Conservation (phyloP, 2,113 vertebrate species). For the Chamaea fasciata region DNA sequence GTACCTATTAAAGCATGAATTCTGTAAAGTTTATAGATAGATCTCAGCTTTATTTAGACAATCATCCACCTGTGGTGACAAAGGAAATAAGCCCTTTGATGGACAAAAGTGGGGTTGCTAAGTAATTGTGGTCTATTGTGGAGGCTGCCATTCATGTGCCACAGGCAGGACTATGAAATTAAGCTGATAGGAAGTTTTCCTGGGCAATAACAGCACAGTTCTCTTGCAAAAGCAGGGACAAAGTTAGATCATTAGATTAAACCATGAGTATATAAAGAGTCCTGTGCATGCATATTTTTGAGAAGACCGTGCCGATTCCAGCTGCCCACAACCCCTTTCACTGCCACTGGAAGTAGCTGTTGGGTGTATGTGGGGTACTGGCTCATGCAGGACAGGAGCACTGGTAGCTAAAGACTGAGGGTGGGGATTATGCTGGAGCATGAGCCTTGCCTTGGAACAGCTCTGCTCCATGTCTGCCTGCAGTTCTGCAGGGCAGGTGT, state of each 20-base stretch:
- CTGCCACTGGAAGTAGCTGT: neutral
- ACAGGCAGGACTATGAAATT: neutral
- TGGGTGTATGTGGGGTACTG: rapidly evolving
- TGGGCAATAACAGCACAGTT: neutral
- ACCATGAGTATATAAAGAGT: neutral
- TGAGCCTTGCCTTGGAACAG: neutral
- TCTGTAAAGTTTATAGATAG: neutral
- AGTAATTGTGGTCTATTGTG: neutral
- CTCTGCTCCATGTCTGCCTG: neutral
- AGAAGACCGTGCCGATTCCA: neutral
- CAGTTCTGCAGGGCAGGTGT: neutral
- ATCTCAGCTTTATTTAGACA: neutral
- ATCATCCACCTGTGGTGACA: neutral
- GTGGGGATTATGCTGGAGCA: neutral
- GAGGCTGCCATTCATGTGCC: neutral
- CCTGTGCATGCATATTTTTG: neutral
- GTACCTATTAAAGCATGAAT: neutral
- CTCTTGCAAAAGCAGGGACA: neutral
- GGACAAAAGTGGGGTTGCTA: neutral
- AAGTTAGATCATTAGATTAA: neutral
- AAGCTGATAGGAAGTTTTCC: neutral
- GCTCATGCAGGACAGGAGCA: rapidly evolving
- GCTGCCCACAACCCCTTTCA: neutral
- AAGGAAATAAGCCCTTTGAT: neutral
- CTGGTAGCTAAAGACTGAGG: neutral